Base-by-base conservation (phyloP, 2,888 invertebrate genomes). In the Amaurobius ferox region DNA sequence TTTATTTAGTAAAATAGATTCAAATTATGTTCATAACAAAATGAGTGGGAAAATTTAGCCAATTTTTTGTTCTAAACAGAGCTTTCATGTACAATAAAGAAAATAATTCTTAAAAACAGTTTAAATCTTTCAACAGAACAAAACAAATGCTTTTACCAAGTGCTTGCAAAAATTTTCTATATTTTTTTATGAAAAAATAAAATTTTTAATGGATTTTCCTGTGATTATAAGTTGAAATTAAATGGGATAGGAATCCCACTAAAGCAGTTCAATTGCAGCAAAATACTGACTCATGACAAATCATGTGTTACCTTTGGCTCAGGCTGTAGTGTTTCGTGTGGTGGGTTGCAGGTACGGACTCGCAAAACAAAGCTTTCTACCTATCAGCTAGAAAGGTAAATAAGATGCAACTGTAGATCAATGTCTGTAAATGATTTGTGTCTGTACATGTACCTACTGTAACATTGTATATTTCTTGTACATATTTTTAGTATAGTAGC, bases 391-490 rank as follows among this genome's bases (percentile, higher is more conserved):
- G 78, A 44, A 16, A 7, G 48, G 68, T 40, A 55, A 72, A 48
- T 71, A 70, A 78, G n/a, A 55, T 73, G 68, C 85, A 86, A 78
- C 28, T 40, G 68, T 86, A 86, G 73, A 78, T 79, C 26, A 78
- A 67, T 83, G 77, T 83, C 72, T 83, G 71, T 83, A 77, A 71
- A 83, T 83, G 61, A 70, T 76, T 77, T 40, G 83, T 83, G 71
- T 71, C 55, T 83, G 76, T 83, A 71, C 44, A 83, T 83, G 83
- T 77, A 83, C 76, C 83, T 74, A 68, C 74, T 81, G 81, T 74
- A 81, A 81, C 48, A 77, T 67, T 83, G 85, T 86, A 86, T 86
- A 86, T 86, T 86, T 79, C 79, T 40, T 86, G 85, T 86, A 86
- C 32, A 86, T 86, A 83, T 66, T 71, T n/a, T 71, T 83, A 83